Evolutionary conservation across 1,140 invertebrate genomes (phyloP), one percentile per base, ranked within the genome.

Genomic region (Ceratitis capitata): DNA sequence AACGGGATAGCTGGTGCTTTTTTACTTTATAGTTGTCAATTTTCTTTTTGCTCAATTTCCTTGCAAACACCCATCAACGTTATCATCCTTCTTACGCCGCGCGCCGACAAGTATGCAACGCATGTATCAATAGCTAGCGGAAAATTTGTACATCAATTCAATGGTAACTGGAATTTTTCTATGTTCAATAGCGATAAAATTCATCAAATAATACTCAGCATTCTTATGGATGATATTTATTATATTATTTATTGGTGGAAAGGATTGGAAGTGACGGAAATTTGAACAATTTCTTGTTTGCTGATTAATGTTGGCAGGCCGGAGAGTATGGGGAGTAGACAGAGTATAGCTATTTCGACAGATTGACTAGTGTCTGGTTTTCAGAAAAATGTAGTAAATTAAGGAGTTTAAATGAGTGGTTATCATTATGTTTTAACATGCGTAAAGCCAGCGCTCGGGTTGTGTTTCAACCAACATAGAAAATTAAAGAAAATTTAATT

Each of bases 161-260:
- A 64, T 19, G 32, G 61, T 26, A 32, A 32, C 3, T 29, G 61
- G 61, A 7, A 35, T 16, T 64, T 32, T 35, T 14, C 32, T 39
- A 14, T 64, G 61, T 16, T 64, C 61, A 35, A 39, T 5, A 14
- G 61, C 61, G 61, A 64, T 64, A 64, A 64, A 64, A 64, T 64
- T 64, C 61, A 64, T 64, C 61, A 64, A 64, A 29, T n/a, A n/a
- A n/a, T 64, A 29, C 61, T 64, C 61, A 64, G 35, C 35, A 61
- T 26, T 53, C 51, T 53, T n/a, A 3, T 0, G 4, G 51, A 16
- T n/a, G n/a, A 49, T 49, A 53, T 64, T 64, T 64, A 12, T 64
- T 58, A 53, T 35, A 35, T 64, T 64, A 64, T 64, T 64, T 64
- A 64, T 64, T 64, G 61, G 29, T 32, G 61, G 61, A 64, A 64